phyloP scores from a whole-genome alignment of 1,140 invertebrate species.

The Brachionus plicatilis region DNA sequence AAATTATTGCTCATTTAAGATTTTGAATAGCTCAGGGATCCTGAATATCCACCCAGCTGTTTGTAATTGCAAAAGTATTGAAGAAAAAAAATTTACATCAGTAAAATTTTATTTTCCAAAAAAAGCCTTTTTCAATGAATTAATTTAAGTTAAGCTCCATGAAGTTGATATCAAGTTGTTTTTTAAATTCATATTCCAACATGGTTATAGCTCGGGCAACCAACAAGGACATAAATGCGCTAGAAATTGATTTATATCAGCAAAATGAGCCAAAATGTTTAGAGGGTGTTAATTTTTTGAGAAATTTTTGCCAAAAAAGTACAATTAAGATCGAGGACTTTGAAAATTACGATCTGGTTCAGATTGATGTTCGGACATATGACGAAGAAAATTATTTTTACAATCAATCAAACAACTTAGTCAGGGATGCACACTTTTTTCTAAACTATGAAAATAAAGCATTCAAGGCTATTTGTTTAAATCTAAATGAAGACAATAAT shows the following conservation, averaged over 20 bases:
- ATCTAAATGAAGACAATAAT: background rate
- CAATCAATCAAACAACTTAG: background rate
- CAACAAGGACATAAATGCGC: background rate
- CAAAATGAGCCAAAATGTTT: background rate
- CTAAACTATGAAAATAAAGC: slow-evolving; percentile 6
- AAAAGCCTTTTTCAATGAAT: background rate
- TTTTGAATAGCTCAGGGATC: background rate
- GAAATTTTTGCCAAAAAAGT: background rate
- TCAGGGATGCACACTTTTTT: background rate
- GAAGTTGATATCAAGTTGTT: background rate
- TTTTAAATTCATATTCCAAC: background rate
- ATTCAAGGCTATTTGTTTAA: background rate
- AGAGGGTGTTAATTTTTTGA: background rate
- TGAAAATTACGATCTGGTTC: background rate
- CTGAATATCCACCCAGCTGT: background rate
- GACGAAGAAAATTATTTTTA: slow-evolving; percentile 1
- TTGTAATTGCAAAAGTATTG: background rate
- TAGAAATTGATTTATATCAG: background rate
- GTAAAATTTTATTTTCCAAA: background rate
- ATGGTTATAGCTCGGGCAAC: background rate
- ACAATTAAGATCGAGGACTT: background rate
- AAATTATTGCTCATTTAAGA: background rate
- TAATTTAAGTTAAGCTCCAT: background rate
- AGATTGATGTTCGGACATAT: background rate
- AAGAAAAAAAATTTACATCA: background rate